Conservation (phyloP, 2,888 invertebrate species). For the Lapara coniferarum region DNA sequence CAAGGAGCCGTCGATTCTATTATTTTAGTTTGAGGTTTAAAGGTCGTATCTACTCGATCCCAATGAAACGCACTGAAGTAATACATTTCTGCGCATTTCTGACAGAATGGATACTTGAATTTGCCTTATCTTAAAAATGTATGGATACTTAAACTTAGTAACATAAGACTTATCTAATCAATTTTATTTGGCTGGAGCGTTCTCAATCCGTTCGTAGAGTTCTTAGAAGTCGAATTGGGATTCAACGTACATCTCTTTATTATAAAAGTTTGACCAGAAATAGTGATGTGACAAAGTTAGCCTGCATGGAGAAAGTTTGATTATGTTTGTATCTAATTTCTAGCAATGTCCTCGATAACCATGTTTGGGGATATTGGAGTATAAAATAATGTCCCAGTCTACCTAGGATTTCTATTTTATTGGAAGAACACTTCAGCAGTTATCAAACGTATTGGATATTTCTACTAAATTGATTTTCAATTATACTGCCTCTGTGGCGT, state of each 20-base stretch:
- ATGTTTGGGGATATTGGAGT: background rate
- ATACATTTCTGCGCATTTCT: background rate
- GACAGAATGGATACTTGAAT: background rate
- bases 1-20: background rate
- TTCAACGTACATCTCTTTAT: conserved; percentile 8
- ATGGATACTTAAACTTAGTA: conserved; percentile 28
- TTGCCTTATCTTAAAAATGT: conserved; percentile 39
- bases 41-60: background rate
- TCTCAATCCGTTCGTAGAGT: conserved; percentile 28
- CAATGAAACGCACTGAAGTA: background rate
- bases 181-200: conserved; percentile 29
- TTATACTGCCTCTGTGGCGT: too few relatives aligned
- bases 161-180: conserved; percentile 28
- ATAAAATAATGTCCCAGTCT: background rate
- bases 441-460: too few relatives aligned
- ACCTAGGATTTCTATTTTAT: too few relatives aligned
- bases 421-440: too few relatives aligned
- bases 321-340: conserved; percentile 6
- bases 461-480: too few relatives aligned
- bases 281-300: conserved; percentile 1
- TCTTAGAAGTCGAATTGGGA: background rate
- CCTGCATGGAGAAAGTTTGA: background rate
- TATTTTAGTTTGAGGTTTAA: background rate
- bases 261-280: conserved; percentile 11
- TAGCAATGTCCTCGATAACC: background rate